phyloP scores from a whole-genome alignment of 1,140 invertebrate genomes.

The Paramacrobiotus metropolitanus region DNA sequence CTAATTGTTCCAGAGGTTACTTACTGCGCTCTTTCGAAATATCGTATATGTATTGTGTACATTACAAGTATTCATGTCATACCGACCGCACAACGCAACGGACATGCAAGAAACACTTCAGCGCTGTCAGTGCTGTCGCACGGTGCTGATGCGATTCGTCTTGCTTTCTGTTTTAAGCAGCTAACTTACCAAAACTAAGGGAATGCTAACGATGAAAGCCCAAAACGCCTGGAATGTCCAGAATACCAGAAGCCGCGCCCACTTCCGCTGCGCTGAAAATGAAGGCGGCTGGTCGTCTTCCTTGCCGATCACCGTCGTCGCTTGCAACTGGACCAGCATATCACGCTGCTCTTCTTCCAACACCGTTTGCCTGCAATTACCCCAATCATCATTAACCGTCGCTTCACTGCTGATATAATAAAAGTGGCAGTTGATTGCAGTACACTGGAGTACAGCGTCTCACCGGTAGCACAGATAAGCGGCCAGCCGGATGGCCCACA shows the following conservation, averaged over 20 bases:
- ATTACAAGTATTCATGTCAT: too few species aligned
- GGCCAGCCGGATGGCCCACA: conserved; percentile 60
- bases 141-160: too few species aligned
- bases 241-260: too few species aligned
- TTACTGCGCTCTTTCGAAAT: too few species aligned
- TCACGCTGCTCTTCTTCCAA: neutral
- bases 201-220: conserved; percentile 68
- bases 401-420: too few species aligned
- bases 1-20: too few species aligned
- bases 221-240: conserved; percentile 44
- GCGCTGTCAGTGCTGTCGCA: too few species aligned
- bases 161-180: too few species aligned
- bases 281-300: neutral
- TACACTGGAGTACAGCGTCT: conserved; percentile 36
- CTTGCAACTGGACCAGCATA: conserved; percentile 6
- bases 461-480: conserved; percentile 64
- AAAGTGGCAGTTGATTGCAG: conserved; percentile 2
- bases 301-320: neutral
- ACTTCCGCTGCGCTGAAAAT: too few species aligned
- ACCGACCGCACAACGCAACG: too few species aligned
- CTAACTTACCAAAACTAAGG: conserved; percentile 80
- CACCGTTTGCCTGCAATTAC: neutral
- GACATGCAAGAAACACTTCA: too few species aligned
- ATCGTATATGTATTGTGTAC: too few species aligned
- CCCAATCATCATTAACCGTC: neutral